phyloP scores from a whole-genome alignment of 1,140 invertebrate species.

The Drosophila busckii region DNA sequence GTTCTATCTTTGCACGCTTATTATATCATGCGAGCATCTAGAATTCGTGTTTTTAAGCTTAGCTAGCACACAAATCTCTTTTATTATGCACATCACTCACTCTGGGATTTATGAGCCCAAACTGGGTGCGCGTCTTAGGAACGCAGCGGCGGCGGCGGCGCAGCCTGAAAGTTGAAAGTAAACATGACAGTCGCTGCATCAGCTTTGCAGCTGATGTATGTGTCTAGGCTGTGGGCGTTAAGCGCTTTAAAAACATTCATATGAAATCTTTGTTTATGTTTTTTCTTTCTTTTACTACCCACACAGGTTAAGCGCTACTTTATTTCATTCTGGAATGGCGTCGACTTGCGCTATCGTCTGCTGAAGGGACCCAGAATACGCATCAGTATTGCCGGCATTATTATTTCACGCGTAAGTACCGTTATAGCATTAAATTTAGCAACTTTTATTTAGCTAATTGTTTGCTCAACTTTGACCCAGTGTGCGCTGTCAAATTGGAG shows the following conservation, averaged over 20 bases:
- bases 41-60: not conserved
- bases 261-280: not conserved
- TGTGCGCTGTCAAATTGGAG: slow-evolving; percentile 38
- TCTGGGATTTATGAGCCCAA: slow-evolving; percentile 37
- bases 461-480: slow-evolving; percentile 51
- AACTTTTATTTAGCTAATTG: slow-evolving; percentile 53
- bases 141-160: no score
- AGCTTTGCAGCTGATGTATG: slow-evolving; percentile 5
- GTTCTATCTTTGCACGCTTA: not conserved
- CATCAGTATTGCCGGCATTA: slow-evolving; percentile 96
- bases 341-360: slow-evolving; percentile 94
- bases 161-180: slow-evolving; percentile 42
- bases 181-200: not conserved
- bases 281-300: not conserved
- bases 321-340: slow-evolving; percentile 97
- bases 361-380: slow-evolving; percentile 95
- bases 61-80: slow-evolving; percentile 4
- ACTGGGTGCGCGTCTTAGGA: slow-evolving; percentile 54
- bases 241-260: not conserved
- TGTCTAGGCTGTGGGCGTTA: not conserved
- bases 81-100: slow-evolving; percentile 51
- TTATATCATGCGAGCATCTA: no score
- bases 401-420: slow-evolving; percentile 92
- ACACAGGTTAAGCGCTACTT: slow-evolving; percentile 95
- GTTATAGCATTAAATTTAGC: slow-evolving; percentile 19